phyloP scores from a whole-genome alignment of 2,888 invertebrate species.

The Nymphalis c-album region DNA sequence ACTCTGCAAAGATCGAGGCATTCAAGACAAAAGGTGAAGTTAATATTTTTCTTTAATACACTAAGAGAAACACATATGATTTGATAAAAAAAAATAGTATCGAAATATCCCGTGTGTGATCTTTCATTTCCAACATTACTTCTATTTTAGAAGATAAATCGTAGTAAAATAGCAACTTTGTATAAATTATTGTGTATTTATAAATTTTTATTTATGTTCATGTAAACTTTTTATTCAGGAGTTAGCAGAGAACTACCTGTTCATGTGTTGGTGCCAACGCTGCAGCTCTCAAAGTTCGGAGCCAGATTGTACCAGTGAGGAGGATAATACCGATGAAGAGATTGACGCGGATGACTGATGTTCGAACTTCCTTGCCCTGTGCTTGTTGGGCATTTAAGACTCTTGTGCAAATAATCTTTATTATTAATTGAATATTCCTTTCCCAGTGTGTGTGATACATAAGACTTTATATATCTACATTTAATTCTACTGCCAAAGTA shows the following conservation, averaged over 20 bases:
- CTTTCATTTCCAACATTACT: too few relatives aligned
- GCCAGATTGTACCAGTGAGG: conserved; percentile 91
- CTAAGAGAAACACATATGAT: too few relatives aligned
- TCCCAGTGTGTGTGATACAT: too few relatives aligned
- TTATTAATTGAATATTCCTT: too few relatives aligned
- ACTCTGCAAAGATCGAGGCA: conserved; percentile 89
- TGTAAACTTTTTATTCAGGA: conserved; percentile 52
- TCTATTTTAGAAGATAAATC: too few relatives aligned
- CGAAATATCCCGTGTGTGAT: too few relatives aligned
- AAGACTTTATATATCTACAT: too few relatives aligned
- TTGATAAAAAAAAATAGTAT: too few relatives aligned
- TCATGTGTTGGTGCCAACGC: conserved; percentile 90
- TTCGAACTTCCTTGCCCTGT: conserved; percentile 74
- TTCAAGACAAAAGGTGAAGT: conserved; percentile 88
- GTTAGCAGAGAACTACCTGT: conserved; percentile 89
- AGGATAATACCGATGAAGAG: conserved; percentile 84
- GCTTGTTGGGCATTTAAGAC: conserved; percentile 69
- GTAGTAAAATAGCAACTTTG: too few relatives aligned
- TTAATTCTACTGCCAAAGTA: too few relatives aligned
- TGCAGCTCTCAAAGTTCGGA: conserved; percentile 88
- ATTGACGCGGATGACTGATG: conserved; percentile 76
- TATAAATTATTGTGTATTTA: too few relatives aligned
- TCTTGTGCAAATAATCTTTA: conserved; percentile 8
- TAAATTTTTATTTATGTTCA: too few relatives aligned
- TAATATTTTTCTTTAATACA: not conserved